These are phyloP conservation scores for Uloborus plumipes DNA, from an alignment of 2,888 invertebrate species.

Conservation along the genomic window DNA sequence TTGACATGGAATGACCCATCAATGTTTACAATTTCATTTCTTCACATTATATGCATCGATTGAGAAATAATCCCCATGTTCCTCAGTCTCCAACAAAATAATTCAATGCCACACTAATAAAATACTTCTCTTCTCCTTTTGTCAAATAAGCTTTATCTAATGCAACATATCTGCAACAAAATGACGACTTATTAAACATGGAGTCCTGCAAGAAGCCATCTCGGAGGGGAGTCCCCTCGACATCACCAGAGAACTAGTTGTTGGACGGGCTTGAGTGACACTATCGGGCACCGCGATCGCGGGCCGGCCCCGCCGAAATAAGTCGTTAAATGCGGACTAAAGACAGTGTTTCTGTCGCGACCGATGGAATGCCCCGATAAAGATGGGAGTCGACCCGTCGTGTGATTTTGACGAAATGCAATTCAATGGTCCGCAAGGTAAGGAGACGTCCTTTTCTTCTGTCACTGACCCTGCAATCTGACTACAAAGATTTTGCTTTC, in stretches of 20 bases:
- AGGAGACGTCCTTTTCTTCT: not conserved
- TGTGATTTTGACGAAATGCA: constrained; percentile 43
- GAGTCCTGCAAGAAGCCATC: no score
- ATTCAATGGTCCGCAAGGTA: constrained; percentile 23
- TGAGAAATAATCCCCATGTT: no score
- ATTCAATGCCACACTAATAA: no score
- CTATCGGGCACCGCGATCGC: constrained; percentile 42
- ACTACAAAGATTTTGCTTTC: no score
- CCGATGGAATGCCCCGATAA: constrained; percentile 58
- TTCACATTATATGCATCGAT: no score
- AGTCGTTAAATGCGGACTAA: constrained; percentile 52
- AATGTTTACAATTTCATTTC: no score
- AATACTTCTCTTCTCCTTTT: not conserved
- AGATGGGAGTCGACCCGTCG: not conserved
- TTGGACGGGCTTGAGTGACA: constrained; percentile 34
- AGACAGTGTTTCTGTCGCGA: constrained; percentile 60
- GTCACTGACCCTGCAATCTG: not conserved
- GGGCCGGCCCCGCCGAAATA: constrained; percentile 30
- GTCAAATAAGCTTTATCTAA: not conserved
- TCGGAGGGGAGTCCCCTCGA: no score
- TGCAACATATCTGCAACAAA: constrained; percentile 6
- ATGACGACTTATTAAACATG: constrained; percentile 54
- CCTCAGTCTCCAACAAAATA: no score
- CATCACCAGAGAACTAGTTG: not conserved
- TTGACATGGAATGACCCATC: no score